Conservation (phyloP, 2,888 invertebrate genomes). For the Trissoscelio sp. region DNA sequence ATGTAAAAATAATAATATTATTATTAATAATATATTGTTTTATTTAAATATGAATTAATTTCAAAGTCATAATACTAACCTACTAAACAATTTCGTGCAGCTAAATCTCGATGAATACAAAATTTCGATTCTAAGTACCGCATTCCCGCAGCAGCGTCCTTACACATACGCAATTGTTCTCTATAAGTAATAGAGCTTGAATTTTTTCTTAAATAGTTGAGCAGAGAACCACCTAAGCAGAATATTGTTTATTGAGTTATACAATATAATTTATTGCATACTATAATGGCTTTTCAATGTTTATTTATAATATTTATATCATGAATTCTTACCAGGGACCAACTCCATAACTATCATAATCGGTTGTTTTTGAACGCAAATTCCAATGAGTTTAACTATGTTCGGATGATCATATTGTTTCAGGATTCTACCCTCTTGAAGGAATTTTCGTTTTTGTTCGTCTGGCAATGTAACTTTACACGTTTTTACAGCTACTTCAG, state of each 20-base stretch:
- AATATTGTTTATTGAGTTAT: neutral
- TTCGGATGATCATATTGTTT: conserved; percentile 99
- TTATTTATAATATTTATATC: neutral
- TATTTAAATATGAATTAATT: neutral
- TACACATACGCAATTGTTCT: conserved; percentile 93
- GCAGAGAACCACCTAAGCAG: conserved; percentile 96
- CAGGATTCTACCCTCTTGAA: conserved; percentile 97
- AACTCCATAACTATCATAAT: conserved; percentile 99
- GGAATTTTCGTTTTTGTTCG: conserved; percentile 96
- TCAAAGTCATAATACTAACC: conserved; percentile 83
- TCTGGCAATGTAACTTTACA: conserved; percentile 97
- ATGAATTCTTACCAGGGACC: conserved; percentile 88
- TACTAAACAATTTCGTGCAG: conserved; percentile 96
- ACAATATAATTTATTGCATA: neutral
- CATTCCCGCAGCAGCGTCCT: conserved; percentile 97
- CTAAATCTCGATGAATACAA: conserved; percentile 97
- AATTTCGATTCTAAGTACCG: conserved; percentile 97
- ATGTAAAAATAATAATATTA: conserved; percentile 27
- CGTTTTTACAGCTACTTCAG: conserved; percentile 97
- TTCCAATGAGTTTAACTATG: conserved; percentile 97
- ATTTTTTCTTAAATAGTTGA: conserved; percentile 94
- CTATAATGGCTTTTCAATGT: neutral
- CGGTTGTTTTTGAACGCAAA: conserved; percentile 98
- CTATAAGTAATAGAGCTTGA: conserved; percentile 87
- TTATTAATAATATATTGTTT: conserved; percentile 18